These are phyloP conservation scores for Chymomyza costata DNA, from an alignment of 1,140 invertebrate genomes.

Conservation along the genomic window DNA sequence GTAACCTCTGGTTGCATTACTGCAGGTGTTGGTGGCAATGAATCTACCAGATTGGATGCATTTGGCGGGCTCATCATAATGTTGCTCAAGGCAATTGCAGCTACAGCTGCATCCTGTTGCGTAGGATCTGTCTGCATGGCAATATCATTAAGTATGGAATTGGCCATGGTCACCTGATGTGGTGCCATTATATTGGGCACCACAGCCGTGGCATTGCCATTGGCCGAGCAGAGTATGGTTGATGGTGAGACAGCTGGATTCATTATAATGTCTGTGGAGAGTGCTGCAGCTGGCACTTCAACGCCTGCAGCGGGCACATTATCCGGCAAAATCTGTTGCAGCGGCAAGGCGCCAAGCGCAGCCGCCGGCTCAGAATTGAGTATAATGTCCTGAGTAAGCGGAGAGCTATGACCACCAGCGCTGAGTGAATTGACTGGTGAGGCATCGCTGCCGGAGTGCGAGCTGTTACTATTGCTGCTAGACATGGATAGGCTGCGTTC, in stretches of 20 bases:
- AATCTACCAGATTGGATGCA: conserved; percentile 69
- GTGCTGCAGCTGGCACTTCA: conserved; percentile 43
- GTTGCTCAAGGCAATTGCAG: conserved; percentile 64
- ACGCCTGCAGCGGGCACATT: background rate
- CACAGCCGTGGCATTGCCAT: conserved; percentile 76
- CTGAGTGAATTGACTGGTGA: conserved; percentile 48
- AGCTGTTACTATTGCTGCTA: conserved; percentile 48
- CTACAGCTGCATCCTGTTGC: conserved; percentile 64
- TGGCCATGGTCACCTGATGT: conserved; percentile 72
- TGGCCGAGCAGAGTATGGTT: conserved; percentile 75
- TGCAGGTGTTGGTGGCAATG: conserved; percentile 62
- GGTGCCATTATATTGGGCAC: conserved; percentile 76
- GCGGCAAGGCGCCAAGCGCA: conserved; percentile 51
- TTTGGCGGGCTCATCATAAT: conserved; percentile 72
- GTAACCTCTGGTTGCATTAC: conserved; percentile 58
- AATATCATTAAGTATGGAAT: conserved; percentile 70
- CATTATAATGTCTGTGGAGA: conserved; percentile 79
- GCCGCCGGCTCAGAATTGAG: conserved; percentile 70
- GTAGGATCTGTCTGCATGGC: conserved; percentile 69
- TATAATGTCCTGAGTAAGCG: conserved; percentile 73
- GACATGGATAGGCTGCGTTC: conserved; percentile 59
- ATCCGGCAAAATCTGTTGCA: conserved; percentile 37
- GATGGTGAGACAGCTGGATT: conserved; percentile 80
- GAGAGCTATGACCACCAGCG: conserved; percentile 42
- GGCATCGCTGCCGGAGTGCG: conserved; percentile 32